Conservation (phyloP, 2,797 vertebrate species). For the Hemibagrus guttatus region DNA sequence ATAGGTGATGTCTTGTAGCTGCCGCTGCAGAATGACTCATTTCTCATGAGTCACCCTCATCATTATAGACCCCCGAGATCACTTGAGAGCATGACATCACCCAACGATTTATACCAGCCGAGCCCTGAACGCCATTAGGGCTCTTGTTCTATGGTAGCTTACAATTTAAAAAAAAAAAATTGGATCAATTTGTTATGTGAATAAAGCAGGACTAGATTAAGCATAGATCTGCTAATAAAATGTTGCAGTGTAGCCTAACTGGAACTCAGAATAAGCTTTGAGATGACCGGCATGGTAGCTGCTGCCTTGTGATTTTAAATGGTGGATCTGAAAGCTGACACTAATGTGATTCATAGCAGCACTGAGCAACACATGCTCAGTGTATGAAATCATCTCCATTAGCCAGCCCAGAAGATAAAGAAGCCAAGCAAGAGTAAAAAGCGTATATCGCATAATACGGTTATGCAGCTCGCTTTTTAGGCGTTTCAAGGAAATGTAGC, state of each 20-base stretch:
- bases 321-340: constrained; percentile 34
- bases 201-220: not conserved
- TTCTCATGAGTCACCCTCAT: constrained; percentile 49
- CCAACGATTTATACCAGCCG: constrained; percentile 14
- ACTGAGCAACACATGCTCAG: constrained; percentile 32
- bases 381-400: constrained; percentile 46
- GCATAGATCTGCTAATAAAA: not conserved
- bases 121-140: constrained; percentile 27
- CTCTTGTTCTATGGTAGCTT: constrained; percentile 17
- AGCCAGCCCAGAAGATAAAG: constrained; percentile 12
- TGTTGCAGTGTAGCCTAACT: not conserved
- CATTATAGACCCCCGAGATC: constrained; percentile 41
- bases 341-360: constrained; percentile 30
- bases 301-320: not conserved
- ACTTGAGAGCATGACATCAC: constrained; percentile 51
- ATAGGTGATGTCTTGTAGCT: constrained; percentile 34
- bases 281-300: not conserved
- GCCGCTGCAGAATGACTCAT: constrained; percentile 48
- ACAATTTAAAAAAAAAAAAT: not conserved
- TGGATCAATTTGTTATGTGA: not conserved
- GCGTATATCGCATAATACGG: not conserved
- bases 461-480: constrained; percentile 22
- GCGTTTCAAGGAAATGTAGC: constrained; percentile 14
- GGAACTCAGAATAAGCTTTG: not conserved
- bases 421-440: constrained; percentile 3